A percentile compares a stretch with the other conserved stretches of the same genome.
Conservation (phyloP, 2,113 vertebrate genomes). For the Zosterops pallidus region DNA sequence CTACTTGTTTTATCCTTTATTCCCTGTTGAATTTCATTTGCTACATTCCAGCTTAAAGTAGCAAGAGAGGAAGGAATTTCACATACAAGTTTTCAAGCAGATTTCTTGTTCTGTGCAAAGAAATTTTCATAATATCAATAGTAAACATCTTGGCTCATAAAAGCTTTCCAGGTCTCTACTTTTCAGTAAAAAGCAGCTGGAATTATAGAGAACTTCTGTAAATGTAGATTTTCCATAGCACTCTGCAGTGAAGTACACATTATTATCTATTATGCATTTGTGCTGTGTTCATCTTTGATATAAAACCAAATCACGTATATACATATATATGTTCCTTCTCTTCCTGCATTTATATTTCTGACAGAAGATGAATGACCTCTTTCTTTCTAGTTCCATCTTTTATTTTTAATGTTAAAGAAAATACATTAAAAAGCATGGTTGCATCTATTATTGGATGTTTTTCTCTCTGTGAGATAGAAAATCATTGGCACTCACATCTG, state of each 20-base stretch:
- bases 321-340: neutral
- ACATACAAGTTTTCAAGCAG: neutral
- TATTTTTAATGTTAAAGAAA: neutral
- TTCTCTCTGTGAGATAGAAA: neutral
- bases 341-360: neutral
- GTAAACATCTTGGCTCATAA: neutral
- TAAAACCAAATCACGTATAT: neutral
- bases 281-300: neutral
- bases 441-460: neutral
- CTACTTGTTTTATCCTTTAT: neutral
- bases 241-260: neutral
- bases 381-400: neutral
- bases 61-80: neutral
- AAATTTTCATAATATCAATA: neutral
- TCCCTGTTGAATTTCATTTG: neutral
- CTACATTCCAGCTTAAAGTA: neutral
- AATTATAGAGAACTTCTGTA: neutral
- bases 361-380: neutral
- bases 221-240: neutral
- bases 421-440: neutral
- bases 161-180: neutral
- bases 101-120: neutral
- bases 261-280: neutral
- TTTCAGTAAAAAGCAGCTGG: neutral
- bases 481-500: neutral